Evolutionary conservation across 2,888 invertebrate species (phyloP).

Genomic region (Prionchulus punctatus): DNA sequence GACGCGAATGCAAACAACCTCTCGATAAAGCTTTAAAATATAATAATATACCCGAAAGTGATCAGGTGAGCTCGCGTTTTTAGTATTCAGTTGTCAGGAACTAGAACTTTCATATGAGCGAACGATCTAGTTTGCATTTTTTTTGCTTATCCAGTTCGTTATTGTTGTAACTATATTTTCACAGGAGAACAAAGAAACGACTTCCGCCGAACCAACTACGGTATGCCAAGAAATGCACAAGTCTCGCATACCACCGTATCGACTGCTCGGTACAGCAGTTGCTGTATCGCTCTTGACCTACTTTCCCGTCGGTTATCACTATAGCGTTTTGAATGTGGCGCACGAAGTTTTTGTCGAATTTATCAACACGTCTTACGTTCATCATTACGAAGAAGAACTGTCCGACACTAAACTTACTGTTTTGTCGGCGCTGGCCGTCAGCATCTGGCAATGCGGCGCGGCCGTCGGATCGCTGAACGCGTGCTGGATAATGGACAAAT

Average conservation of each 20-base stretch:
- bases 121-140: no score
- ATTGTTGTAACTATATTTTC: no score
- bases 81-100: no score
- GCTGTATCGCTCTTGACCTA: not conserved
- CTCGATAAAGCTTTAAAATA: no score
- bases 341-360: not conserved
- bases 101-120: no score
- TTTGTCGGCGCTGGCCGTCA: not conserved
- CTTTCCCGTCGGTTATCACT: conserved; percentile 1
- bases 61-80: no score
- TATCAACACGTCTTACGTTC: not conserved
- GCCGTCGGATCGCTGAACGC: not conserved
- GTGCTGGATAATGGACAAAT: not conserved
- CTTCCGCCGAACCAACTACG: no score
- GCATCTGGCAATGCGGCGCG: not conserved
- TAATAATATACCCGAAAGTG: no score
- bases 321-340: not conserved
- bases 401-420: not conserved
- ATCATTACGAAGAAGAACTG: not conserved
- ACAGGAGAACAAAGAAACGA: no score
- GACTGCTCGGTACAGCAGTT: not conserved
- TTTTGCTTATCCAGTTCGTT: no score
- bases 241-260: not conserved
- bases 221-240: no score
- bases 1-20: no score